Conservation (phyloP, 1,140 invertebrate genomes). For the Leptonema lineaticorne region DNA sequence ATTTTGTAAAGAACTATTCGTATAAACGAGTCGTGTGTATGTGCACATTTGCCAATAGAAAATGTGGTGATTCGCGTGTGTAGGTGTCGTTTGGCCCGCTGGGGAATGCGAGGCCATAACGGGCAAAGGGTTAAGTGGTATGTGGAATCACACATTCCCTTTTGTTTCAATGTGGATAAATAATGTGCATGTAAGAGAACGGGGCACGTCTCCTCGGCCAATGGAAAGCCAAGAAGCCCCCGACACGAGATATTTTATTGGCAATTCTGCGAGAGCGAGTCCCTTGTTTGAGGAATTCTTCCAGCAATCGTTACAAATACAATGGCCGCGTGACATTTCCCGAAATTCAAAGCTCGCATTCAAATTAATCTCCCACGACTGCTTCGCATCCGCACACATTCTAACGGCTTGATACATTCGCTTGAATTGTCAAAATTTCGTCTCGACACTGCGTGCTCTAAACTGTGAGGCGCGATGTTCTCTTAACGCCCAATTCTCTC, state of each 20-base stretch:
- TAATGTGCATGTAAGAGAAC: constrained; percentile 8
- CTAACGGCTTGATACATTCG: too few species aligned
- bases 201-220: constrained; percentile 21
- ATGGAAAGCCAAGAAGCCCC: constrained; percentile 21
- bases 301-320: constrained; percentile 23
- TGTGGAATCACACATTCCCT: constrained; percentile 33
- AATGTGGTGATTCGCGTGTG: constrained; percentile 21
- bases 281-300: constrained; percentile 27
- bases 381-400: too few species aligned
- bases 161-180: constrained; percentile 37
- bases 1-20: not conserved
- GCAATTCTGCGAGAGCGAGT: constrained; percentile 26
- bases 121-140: constrained; percentile 33
- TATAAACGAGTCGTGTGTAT: not conserved
- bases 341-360: constrained; percentile 15
- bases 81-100: constrained; percentile 31
- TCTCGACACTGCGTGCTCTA: too few species aligned
- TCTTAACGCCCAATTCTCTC: too few species aligned
- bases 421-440: too few species aligned
- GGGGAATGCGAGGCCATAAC: constrained; percentile 33
- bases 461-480: too few species aligned
- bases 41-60: constrained; percentile 9
- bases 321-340: constrained; percentile 20
- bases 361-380: constrained; percentile 12
- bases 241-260: constrained; percentile 28